Conservation (phyloP, 2,113 vertebrate species). For the Tragelaphus scriptus region DNA sequence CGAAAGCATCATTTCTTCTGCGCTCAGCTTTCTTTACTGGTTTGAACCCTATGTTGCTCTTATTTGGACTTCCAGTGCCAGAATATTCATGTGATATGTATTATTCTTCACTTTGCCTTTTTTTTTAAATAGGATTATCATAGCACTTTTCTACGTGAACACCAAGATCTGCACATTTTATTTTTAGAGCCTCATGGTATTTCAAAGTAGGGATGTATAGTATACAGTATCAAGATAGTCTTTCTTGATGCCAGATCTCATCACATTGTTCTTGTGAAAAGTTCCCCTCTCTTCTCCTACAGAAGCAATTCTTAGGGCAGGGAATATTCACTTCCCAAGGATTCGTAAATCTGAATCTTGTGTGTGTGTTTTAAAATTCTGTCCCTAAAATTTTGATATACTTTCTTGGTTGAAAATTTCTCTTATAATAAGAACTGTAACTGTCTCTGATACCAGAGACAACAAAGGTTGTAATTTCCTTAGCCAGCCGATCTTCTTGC, state of each 20-base stretch:
- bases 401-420: neutral
- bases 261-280: neutral
- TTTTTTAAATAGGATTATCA: neutral
- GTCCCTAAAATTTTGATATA: neutral
- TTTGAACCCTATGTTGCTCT: neutral
- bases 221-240: neutral
- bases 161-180: neutral
- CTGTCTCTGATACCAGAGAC: neutral
- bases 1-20: neutral
- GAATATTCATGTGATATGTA: neutral
- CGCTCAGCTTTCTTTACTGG: neutral
- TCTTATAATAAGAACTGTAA: neutral
- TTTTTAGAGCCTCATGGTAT: neutral
- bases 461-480: neutral
- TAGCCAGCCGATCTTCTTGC: neutral
- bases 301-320: neutral
- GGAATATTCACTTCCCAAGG: neutral
- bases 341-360: neutral
- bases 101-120: neutral
- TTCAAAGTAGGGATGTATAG: neutral
- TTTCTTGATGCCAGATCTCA: neutral
- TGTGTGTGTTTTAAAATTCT: neutral
- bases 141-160: neutral
- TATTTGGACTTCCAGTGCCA: neutral
- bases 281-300: neutral